These are phyloP conservation scores for Chlorops oryzae DNA, from an alignment of 1,140 invertebrate species.

Conservation along the genomic window DNA sequence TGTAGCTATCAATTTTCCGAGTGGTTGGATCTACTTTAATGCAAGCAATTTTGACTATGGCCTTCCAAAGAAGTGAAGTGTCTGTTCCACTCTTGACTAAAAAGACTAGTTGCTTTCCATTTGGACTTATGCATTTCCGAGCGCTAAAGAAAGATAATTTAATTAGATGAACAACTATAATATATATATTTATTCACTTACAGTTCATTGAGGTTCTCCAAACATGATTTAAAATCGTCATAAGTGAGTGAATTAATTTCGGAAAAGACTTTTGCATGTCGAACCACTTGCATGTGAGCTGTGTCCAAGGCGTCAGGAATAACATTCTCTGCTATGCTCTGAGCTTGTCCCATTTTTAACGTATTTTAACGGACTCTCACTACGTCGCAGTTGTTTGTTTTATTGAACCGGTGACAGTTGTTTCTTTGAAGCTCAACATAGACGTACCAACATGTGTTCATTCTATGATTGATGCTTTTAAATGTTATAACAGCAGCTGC, in stretches of 20 bases:
- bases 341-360: conserved; percentile 21
- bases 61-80: conserved; percentile 61
- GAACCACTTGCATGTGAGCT: conserved; percentile 27
- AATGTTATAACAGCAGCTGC: too few species aligned
- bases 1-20: conserved; percentile 52
- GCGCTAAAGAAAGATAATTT: conserved; percentile 46
- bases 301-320: conserved; percentile 26
- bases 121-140: conserved; percentile 53
- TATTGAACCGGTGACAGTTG: too few species aligned
- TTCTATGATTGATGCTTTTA: too few species aligned
- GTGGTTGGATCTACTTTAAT: conserved; percentile 54
- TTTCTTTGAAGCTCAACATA: too few species aligned
- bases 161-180: conserved; percentile 5
- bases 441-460: too few species aligned
- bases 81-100: conserved; percentile 60
- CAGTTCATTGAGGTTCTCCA: conserved; percentile 52
- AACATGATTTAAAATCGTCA: conserved; percentile 50
- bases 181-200: conserved; percentile 31
- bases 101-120: conserved; percentile 61
- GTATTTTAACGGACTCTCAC: too few species aligned
- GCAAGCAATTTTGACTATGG: conserved; percentile 60
- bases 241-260: conserved; percentile 51
- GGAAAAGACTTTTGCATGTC: conserved; percentile 40
- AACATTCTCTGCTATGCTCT: conserved; percentile 17
- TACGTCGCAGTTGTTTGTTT: too few species aligned